Conservation (phyloP, 2,113 vertebrate genomes). For the Mionectes macconnelli region DNA sequence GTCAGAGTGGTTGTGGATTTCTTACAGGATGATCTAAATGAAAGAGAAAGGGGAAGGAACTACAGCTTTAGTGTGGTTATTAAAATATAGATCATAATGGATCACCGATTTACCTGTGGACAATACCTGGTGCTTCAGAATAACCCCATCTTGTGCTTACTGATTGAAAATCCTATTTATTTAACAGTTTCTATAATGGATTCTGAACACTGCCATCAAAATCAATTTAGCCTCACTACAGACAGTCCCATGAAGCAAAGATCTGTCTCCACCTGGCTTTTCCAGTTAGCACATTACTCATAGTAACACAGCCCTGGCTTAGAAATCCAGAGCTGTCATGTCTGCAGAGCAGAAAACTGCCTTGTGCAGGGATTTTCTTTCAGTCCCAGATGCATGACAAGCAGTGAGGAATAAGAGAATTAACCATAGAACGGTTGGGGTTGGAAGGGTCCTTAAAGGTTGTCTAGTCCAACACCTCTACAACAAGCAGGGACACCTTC, state of each 20-base stretch:
- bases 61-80: neutral
- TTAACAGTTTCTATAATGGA: neutral
- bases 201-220: neutral
- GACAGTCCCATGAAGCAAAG: neutral
- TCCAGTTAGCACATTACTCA: neutral
- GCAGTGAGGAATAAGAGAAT: neutral
- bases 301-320: neutral
- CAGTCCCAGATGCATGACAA: neutral
- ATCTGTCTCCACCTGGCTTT: neutral
- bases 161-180: neutral
- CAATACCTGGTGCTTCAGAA: neutral
- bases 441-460: neutral
- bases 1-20: neutral
- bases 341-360: neutral
- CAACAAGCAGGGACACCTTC: neutral
- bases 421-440: neutral
- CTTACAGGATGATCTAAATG: neutral
- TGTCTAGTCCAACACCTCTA: neutral
- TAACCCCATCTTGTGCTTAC: neutral
- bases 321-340: neutral
- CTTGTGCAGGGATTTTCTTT: neutral
- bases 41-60: neutral
- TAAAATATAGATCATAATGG: neutral
- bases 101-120: neutral
- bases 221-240: neutral